A percentile compares a stretch with the other conserved stretches of the same genome.
Conservation (phyloP, 2,888 invertebrate species). For the Crocallis elinguaria region DNA sequence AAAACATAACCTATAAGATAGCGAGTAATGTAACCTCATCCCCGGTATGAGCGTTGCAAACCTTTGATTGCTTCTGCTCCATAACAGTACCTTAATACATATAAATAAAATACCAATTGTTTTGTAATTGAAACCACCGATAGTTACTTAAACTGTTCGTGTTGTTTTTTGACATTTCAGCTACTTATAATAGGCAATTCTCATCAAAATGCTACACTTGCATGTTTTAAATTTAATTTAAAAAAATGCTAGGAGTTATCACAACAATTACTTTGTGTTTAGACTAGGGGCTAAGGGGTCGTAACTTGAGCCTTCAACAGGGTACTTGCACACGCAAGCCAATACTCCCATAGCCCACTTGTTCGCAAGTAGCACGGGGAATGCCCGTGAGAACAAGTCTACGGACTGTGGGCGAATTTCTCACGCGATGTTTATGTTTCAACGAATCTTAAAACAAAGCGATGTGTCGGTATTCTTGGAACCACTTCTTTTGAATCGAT, state of each 20-base stretch:
- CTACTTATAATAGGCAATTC: too few species aligned
- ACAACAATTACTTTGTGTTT: background rate
- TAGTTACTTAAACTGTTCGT: too few species aligned
- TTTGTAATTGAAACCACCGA: too few species aligned
- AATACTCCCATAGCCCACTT: slow-evolving; percentile 24
- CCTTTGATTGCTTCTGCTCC: too few species aligned
- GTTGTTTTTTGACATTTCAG: too few species aligned
- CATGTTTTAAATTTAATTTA: too few species aligned
- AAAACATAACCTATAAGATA: background rate
- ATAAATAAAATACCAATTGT: too few species aligned
- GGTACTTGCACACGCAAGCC: background rate
- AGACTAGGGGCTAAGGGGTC: background rate
- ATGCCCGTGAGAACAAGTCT: slow-evolving; percentile 55
- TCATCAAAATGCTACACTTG: too few species aligned
- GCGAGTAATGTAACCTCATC: too few species aligned
- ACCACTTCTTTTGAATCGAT: slow-evolving; percentile 17
- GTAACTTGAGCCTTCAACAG: background rate
- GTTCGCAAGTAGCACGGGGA: slow-evolving; percentile 46
- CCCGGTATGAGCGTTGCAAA: too few species aligned
- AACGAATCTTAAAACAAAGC: slow-evolving; percentile 55
- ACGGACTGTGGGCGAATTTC: slow-evolving; percentile 59
- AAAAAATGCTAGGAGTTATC: too few species aligned
- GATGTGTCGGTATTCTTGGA: slow-evolving; percentile 51
- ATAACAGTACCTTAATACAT: too few species aligned
- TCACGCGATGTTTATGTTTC: slow-evolving; percentile 66